A percentile compares a stretch with the other conserved stretches of the same genome.
Conservation (phyloP, 2,888 invertebrate genomes). For the Laothoe populi region DNA sequence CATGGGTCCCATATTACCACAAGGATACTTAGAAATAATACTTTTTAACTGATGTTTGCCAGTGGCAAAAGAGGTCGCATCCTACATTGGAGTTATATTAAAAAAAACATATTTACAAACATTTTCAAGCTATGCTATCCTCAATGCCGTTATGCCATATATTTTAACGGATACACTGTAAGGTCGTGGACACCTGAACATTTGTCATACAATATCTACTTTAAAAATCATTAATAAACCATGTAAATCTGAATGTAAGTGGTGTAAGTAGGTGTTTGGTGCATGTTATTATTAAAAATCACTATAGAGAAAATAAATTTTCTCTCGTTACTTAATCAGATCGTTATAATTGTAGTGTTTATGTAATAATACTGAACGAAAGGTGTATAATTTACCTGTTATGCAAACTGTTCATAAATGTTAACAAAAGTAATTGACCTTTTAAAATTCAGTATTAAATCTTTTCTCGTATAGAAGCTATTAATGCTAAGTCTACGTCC, state of each 20-base stretch:
- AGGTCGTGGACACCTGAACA: background rate
- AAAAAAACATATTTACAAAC: no score
- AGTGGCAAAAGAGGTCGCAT: no score
- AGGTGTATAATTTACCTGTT: slow-evolving; percentile 14
- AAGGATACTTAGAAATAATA: background rate
- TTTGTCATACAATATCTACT: background rate
- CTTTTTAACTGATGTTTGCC: no score
- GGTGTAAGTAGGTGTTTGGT: slow-evolving; percentile 14
- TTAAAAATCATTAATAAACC: background rate
- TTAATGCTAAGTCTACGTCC: background rate
- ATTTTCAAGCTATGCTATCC: no score
- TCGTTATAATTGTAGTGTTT: slow-evolving; percentile 19
- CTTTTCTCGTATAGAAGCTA: slow-evolving; percentile 10
- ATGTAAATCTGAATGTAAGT: slow-evolving; percentile 18
- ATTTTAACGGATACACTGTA: no score
- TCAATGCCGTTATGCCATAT: no score
- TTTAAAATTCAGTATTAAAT: slow-evolving; percentile 12
- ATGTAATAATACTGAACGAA: slow-evolving; percentile 19
- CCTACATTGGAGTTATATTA: no score
- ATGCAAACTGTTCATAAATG: slow-evolving; percentile 12
- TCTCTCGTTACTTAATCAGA: slow-evolving; percentile 25
- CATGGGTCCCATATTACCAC: background rate
- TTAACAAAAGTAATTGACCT: slow-evolving; percentile 12
- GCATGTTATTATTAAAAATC: slow-evolving; percentile 15
- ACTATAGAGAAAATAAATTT: slow-evolving; percentile 14